These are phyloP conservation scores for Grallaria varia DNA, from an alignment of 2,113 vertebrate genomes.

Conservation along the genomic window DNA sequence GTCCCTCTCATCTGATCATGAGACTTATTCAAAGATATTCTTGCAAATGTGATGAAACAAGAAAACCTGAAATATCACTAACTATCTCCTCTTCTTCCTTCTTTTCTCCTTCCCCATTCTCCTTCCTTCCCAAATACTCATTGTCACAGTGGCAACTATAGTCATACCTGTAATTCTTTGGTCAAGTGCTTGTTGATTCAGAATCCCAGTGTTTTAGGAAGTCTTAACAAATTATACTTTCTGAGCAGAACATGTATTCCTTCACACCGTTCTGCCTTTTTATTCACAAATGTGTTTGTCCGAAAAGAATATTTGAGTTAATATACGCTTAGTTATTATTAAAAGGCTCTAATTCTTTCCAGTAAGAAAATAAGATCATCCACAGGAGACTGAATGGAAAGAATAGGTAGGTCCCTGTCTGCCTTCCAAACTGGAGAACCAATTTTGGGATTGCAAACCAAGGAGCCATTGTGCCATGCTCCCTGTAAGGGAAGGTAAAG, in stretches of 20 bases:
- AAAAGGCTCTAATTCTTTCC: background rate
- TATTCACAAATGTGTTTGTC: background rate
- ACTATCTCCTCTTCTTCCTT: conserved; percentile 27
- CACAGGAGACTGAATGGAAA: background rate
- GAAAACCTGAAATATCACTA: conserved; percentile 2
- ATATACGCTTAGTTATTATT: background rate
- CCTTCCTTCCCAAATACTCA: background rate
- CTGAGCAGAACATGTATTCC: background rate
- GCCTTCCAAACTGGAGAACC: background rate
- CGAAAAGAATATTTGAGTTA: background rate
- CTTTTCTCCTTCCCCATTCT: conserved; percentile 11
- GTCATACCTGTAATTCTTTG: background rate
- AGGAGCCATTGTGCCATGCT: background rate
- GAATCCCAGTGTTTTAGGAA: background rate
- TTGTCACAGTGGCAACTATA: background rate
- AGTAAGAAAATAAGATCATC: background rate
- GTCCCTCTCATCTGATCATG: background rate
- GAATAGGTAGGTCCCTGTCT: background rate
- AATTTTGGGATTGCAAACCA: background rate
- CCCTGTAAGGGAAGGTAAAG: background rate
- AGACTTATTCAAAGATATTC: background rate
- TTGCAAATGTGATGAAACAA: background rate
- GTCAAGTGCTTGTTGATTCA: background rate
- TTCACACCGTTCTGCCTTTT: background rate
- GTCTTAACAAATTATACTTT: background rate